These are phyloP conservation scores for Hystrix cristata DNA, from an alignment of 2,113 vertebrate species.

Conservation along the genomic window DNA sequence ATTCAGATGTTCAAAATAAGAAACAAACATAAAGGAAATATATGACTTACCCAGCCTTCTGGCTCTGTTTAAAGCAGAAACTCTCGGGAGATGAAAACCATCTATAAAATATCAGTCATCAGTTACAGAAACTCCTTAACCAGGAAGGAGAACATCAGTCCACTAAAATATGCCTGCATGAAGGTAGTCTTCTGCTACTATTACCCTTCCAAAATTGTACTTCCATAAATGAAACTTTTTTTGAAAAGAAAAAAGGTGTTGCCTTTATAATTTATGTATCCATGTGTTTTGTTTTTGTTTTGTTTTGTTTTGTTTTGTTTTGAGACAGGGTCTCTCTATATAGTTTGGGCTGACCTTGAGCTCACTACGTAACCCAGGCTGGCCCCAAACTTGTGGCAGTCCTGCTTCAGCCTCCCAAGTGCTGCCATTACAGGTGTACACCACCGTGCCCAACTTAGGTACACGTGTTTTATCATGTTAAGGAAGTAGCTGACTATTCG, in stretches of 20 bases:
- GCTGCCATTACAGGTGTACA: too few relatives aligned
- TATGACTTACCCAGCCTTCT: conserved; percentile 93
- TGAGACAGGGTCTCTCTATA: not conserved
- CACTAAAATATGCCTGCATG: not conserved
- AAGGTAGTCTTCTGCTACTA: not conserved
- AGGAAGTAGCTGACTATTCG: not conserved
- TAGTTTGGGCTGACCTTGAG: not conserved
- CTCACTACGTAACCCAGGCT: not conserved
- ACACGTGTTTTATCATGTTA: not conserved
- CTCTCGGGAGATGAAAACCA: conserved; percentile 87
- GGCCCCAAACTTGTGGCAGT: not conserved
- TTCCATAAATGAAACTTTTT: not conserved
- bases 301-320: not conserved
- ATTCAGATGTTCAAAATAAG: conserved; percentile 83
- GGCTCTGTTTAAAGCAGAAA: conserved; percentile 90
- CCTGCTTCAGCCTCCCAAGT: too few relatives aligned
- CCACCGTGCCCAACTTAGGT: not conserved
- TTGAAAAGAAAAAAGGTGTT: not conserved
- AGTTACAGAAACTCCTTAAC: conserved; percentile 84
- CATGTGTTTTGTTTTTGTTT: too few relatives aligned
- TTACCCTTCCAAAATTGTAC: not conserved
- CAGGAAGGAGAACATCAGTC: not conserved
- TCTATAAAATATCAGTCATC: conserved; percentile 86
- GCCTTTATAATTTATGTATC: not conserved
- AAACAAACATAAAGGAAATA: conserved; percentile 86